Base-by-base conservation (phyloP, 2,797 vertebrate species). In the Chaetodon trifasciatus region DNA sequence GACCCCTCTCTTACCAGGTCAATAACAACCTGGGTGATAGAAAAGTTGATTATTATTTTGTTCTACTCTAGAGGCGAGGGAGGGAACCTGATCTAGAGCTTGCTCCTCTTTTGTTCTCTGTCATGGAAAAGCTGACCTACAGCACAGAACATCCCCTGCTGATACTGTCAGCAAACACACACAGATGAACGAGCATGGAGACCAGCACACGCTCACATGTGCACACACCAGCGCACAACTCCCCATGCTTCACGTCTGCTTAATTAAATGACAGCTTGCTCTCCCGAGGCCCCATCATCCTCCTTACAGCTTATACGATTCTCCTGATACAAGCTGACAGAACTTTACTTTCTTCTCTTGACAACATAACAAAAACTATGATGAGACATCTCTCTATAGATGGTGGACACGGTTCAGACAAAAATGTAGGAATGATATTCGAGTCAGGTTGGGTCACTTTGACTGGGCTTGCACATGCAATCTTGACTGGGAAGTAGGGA, bases 201-300 rank as follows among this genome's bases (percentile, higher is more conserved):
- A 72, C 9, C 6, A 5, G 49, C 70, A 67, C 65, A 42, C 64
- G 56, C 46, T 19, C 46, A 19, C 75, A 46, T 21, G 8, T 32
- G 1, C 49, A 21, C 70, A 40, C 63, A 58, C 57, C 3, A 10
- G 1, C 53, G 6, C 32, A 46, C 66, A 37, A 1, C 56, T 64
- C 70, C 76, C 80, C 50, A 23, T 47, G 70, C 76, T 78, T 77
- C 71, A 68, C n/a, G 15, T 82, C 76, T 79, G 24, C 55, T 87
- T 91, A 90, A 93, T 90, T 89, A 91, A 88, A 86, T 82, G 83
- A 85, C 87, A 87, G 82, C 66, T 71, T 61, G 79, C 66, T 89
- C 88, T 90, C 85, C 68, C 39, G 88, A 77, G 92, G 88, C 61
- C 53, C 73, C 57, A 66, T 81, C 86, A 70, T 76, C 70, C 65